Evolutionary conservation across 2,888 invertebrate species (phyloP), one percentile per base, ranked within the genome.

Genomic region (Papilio protenor): DNA sequence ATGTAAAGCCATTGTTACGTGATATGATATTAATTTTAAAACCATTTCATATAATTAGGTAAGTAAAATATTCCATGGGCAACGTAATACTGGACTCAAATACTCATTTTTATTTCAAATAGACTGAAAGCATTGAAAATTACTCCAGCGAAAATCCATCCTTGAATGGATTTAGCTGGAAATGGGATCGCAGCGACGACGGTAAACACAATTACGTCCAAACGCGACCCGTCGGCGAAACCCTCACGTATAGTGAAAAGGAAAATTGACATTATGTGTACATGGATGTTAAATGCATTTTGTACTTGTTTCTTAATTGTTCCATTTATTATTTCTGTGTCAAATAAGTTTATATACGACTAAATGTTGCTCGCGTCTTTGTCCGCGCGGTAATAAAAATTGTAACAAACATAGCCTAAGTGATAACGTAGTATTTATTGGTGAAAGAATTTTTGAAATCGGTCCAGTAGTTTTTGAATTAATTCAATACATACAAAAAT

Each of bases 191-290:
- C 23, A 52, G 11, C 47, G 72, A 16, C 73, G 49, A 52, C n/a
- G 49, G 64, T 49, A 64, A 75, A 75, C 52, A 66, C 49, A 75
- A 52, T 75, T 66, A 52, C 66, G 40, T 52, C 52, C 52, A 55
- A 75, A 75, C 21, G 52, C 75, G 75, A 52, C 33, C 55, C 40
- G 61, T 75, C 27, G 49, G 8, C 52, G 64, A 27, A 33, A 33
- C 16, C 8, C 52, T 47, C 49, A 11, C 33, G 45, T 74, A 21
- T n/a, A 73, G 45, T 23, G 23, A 45, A 73, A 45, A 59, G 21
- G 59, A 72, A 73, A 61, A 73, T 73, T 57, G 21, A n/a, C 45
- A 45, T 16, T 40, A 18, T 8, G 4, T 14, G 5, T 61, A 64
- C 8, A 40, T 40, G 10, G 18, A 66, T 40, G 40, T 40, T 66